Evolutionary conservation across 1,140 invertebrate genomes (phyloP).

Genomic region (Drosophila carrolli): DNA sequence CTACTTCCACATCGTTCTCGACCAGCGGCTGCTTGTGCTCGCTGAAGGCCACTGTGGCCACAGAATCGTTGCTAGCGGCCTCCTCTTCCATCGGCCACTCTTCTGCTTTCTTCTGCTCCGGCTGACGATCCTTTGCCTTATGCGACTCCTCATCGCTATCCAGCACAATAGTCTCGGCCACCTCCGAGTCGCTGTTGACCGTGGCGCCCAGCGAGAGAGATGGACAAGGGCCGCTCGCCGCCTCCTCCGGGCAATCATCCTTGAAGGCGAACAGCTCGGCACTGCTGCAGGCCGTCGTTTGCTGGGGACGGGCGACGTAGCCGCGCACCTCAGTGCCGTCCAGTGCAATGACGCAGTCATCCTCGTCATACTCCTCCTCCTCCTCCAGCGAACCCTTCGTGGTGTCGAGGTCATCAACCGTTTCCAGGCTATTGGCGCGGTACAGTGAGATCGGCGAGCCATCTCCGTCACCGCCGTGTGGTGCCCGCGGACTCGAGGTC

Average conservation of each 20-base stretch:
- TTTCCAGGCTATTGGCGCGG: conserved; percentile 67
- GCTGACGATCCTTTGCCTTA: background rate
- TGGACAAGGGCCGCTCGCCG: background rate
- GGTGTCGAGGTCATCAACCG: conserved; percentile 63
- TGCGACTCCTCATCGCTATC: conserved; percentile 38
- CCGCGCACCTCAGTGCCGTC: conserved; percentile 71
- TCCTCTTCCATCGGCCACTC: background rate
- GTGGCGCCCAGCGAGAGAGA: conserved; percentile 55
- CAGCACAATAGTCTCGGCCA: conserved; percentile 49
- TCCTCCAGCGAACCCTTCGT: conserved; percentile 68
- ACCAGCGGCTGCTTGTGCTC: conserved; percentile 11
- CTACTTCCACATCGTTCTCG: background rate
- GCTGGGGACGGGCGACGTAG: conserved; percentile 52
- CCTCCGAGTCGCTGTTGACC: conserved; percentile 58
- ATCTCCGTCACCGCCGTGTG: conserved; percentile 19
- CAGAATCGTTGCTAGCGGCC: conserved; percentile 20
- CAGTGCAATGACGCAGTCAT: conserved; percentile 66
- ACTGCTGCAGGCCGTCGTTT: conserved; percentile 41
- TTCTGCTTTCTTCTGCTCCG: background rate
- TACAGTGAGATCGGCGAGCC: conserved; percentile 45
- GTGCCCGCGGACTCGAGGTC: conserved; percentile 56
- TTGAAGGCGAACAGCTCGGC: conserved; percentile 68
- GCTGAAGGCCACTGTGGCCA: conserved; percentile 28
- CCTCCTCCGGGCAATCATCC: conserved; percentile 33
- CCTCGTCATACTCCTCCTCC: conserved; percentile 60